Base-by-base conservation (phyloP, 2,113 vertebrate genomes). In the Spea bombifrons region DNA sequence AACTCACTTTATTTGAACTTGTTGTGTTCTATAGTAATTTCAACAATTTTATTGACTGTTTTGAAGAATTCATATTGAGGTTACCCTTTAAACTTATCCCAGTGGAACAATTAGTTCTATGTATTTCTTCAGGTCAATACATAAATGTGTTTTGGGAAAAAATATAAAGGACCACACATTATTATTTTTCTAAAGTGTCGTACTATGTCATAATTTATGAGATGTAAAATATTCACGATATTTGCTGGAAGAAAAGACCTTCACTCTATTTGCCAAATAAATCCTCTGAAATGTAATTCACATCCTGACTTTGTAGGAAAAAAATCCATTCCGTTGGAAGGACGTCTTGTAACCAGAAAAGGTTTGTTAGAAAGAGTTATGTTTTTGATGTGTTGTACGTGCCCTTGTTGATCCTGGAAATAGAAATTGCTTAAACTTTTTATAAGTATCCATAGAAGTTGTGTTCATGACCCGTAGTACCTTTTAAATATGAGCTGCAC, bases 1-100 rank as follows among this genome's bases (percentile, higher is more conserved):
- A 78, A 72, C 48, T 71, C 8, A 66, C 66, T 78, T 78, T n/a
- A 78, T 53, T 78, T 72, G 45, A 65, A 30, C 48, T 78, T 63
- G 9, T 12, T 48, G 52, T 44, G 17, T 71, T 61, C 47, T 49
- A 71, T 8, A 45, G 16, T 17, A 63, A 71, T 45, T 4, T 57
- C 50, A 73, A 76, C 30, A 69, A 8, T 47, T 59, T 59, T 57
- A 73, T 61, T 69, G 52, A 16, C 53, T 69, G n/a, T 76, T 57
- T 68, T 4, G 67, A 57, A 59, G 43, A 57, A 47, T 46, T 77
- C 5, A 30, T 48, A 70, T 61, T 17, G 52, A 59, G 50, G 66
- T 76, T 61, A 59, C 61, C 67, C 53, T 71, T 77, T 55, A 69
- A 49, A 45, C 52, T 70, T 70, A 43, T 70, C 66, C 59, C 66